A percentile compares a stretch with the other conserved stretches of the same genome.
These are phyloP conservation scores for Eucera pruinosa DNA, from an alignment of 2,888 invertebrate species.

Conservation along the genomic window DNA sequence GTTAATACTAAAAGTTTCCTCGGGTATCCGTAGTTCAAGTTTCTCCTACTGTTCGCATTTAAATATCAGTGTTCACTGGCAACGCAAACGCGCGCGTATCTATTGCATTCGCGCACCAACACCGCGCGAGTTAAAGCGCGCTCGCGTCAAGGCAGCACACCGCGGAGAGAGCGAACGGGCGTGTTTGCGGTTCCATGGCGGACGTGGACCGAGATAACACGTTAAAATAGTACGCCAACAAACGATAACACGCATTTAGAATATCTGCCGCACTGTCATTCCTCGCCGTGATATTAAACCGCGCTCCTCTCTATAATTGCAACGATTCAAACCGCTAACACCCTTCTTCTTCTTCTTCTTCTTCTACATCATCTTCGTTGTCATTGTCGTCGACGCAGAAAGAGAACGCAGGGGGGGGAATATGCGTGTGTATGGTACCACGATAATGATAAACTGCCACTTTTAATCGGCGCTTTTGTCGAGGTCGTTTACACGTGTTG, in stretches of 20 bases:
- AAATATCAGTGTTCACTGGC: constrained; percentile 24
- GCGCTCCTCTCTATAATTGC: constrained; percentile 45
- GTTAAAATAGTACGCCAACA: constrained; percentile 79
- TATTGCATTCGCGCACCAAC: neutral
- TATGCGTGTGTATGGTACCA: neutral
- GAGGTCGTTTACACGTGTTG: constrained; percentile 42
- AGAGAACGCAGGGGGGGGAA: neutral
- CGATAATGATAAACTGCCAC: constrained; percentile 33
- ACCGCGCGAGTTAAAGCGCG: neutral
- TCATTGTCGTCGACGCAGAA: constrained; percentile 6
- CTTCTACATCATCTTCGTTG: neutral
- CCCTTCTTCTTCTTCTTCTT: neutral
- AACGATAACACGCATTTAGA: constrained; percentile 79
- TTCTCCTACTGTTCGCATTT: constrained; percentile 21
- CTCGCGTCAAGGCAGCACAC: constrained; percentile 13
- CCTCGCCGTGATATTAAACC: constrained; percentile 59
- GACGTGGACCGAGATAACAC: constrained; percentile 79
- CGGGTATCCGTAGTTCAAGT: too few species aligned
- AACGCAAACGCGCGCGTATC: constrained; percentile 1
- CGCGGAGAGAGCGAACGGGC: constrained; percentile 51
- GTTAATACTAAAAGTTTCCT: too few species aligned
- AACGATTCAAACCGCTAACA: constrained; percentile 29
- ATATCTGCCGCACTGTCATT: constrained; percentile 72
- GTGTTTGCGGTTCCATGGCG: constrained; percentile 76
- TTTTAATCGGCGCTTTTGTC: constrained; percentile 15